Evolutionary conservation across 2,113 vertebrate genomes (phyloP).

Genomic region (Elgaria multicarinata): DNA sequence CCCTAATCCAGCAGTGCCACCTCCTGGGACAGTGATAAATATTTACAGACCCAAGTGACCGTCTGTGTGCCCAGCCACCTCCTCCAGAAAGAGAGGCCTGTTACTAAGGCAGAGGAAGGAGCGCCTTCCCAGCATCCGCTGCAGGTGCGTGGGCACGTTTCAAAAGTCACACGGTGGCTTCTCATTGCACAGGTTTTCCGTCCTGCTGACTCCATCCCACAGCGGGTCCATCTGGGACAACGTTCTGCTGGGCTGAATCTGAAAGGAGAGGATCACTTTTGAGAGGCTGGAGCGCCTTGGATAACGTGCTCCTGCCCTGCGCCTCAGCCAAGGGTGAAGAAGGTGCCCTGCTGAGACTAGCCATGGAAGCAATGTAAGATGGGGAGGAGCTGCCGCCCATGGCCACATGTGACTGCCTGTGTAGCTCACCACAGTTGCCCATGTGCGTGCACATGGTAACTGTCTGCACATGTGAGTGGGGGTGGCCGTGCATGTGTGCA

Average conservation of each 20-base stretch:
- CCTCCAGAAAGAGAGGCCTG: constrained; percentile 59
- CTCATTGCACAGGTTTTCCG: constrained; percentile 33
- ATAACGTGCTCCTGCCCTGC: no score
- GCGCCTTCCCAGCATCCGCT: constrained; percentile 16
- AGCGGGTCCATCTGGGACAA: constrained; percentile 2
- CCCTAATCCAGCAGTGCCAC: constrained; percentile 23
- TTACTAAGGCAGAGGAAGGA: constrained; percentile 49
- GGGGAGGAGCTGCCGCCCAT: no score
- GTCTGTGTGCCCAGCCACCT: constrained; percentile 39
- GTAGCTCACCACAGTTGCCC: no score
- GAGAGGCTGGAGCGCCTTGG: neutral
- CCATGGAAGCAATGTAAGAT: no score
- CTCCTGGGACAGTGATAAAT: constrained; percentile 46
- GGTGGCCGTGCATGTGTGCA: no score
- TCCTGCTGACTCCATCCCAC: constrained; percentile 21
- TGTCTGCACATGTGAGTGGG: no score
- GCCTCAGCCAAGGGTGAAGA: no score
- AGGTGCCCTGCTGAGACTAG: no score
- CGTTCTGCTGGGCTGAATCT: constrained; percentile 63
- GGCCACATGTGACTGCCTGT: no score
- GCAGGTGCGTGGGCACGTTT: constrained; percentile 31
- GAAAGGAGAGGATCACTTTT: constrained; percentile 34
- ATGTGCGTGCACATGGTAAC: no score
- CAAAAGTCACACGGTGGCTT: constrained; percentile 34
- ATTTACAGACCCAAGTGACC: constrained; percentile 52